Evolutionary conservation across 2,797 vertebrate genomes (phyloP), one percentile per base, ranked within the genome.

Genomic region (Petrocephalus sullivani): DNA sequence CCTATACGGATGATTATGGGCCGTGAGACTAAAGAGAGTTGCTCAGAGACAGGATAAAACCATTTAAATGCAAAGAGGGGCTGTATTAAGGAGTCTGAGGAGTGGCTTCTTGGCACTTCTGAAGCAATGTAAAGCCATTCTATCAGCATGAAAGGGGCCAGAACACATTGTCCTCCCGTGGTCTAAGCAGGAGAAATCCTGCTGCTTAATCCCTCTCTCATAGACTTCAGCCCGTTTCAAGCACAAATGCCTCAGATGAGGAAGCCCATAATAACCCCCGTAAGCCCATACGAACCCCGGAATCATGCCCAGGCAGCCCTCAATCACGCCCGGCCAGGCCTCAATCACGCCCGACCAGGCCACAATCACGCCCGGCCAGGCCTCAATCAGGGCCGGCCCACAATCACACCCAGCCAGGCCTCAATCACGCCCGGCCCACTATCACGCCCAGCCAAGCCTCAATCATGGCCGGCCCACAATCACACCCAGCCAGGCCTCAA

Each of bases 41-140:
- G 10, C 28, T 33, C 61, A 67, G 61, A 4, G 61, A 33, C 23
- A 4, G 23, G 93, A 87, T 89, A 64, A 23, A 93, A 92, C 92
- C 90, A 96, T 96, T 95, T 96, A 95, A 94, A 96, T 95, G 94
- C 94, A 96, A 97, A 96, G 90, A 90, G 92, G 91, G 94, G 91
- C 91, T 89, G 91, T 90, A 90, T 92, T 92, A 90, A 90, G 71
- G 90, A 84, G 0, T 64, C 0, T 0, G 89, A 90, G 89, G 91
- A 51, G 67, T 4, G 46, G 51, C 6, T 83, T 16, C 28, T 89
- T 88, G 90, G 91, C 89, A 90, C 87, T 91, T 92, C 91, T 91
- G 89, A 87, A 91, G 92, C 93, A 93, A 91, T 91, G 90, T 91
- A 91, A 91, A 92, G 91, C 67, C 56, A 49, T 92, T 91, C 91